These are phyloP conservation scores for Drosophila neotestacea DNA, from an alignment of 2,888 invertebrate genomes.

Conservation along the genomic window DNA sequence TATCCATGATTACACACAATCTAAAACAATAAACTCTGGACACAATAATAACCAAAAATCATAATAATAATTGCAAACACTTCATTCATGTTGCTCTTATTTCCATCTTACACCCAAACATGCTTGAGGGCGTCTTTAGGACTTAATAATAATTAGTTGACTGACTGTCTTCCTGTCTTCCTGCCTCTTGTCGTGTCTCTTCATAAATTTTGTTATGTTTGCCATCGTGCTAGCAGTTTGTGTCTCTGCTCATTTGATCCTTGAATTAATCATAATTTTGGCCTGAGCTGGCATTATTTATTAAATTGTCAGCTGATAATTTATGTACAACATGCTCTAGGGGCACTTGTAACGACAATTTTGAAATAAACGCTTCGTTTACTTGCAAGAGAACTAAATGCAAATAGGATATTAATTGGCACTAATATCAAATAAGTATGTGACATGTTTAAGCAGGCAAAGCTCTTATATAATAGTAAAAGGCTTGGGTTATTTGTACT, in stretches of 20 bases:
- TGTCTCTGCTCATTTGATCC: slow-evolving; percentile 22
- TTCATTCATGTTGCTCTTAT: slow-evolving; percentile 29
- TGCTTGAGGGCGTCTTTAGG: slow-evolving; percentile 21
- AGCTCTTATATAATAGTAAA: neutral
- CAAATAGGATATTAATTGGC: slow-evolving; percentile 29
- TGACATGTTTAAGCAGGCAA: slow-evolving; percentile 1
- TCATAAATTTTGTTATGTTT: slow-evolving; percentile 19
- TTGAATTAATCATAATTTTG: slow-evolving; percentile 59
- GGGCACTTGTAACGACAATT: slow-evolving; percentile 25
- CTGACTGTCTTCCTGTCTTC: neutral
- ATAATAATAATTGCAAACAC: slow-evolving; percentile 53
- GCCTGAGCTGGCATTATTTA: slow-evolving; percentile 53
- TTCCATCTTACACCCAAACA: neutral
- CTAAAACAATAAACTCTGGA: slow-evolving; percentile 20
- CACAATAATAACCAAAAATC: slow-evolving; percentile 30
- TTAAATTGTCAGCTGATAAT: slow-evolving; percentile 69
- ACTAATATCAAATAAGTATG: slow-evolving; percentile 9
- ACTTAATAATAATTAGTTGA: slow-evolving; percentile 43
- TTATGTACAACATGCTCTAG: slow-evolving; percentile 40
- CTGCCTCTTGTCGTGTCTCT: slow-evolving; percentile 2
- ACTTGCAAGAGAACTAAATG: slow-evolving; percentile 10
- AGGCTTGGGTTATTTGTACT: neutral
- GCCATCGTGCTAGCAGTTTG: neutral
- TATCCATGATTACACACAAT: slow-evolving; percentile 29
- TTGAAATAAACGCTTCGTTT: slow-evolving; percentile 40